Evolutionary conservation across 2,888 invertebrate genomes (phyloP).

Genomic region (Hedya salicella): DNA sequence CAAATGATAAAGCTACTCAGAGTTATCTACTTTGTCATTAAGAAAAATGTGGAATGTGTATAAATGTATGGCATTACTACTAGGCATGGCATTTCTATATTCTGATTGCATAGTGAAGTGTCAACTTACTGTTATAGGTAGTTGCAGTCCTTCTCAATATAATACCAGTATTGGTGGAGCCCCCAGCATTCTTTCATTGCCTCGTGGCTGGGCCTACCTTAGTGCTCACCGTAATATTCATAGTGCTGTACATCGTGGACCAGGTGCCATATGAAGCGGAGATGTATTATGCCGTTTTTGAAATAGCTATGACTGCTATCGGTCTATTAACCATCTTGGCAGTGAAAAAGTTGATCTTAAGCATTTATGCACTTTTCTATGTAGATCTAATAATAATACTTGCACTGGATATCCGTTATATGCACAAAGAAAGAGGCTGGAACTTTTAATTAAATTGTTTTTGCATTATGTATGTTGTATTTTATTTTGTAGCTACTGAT

Average conservation of each 20-base stretch:
- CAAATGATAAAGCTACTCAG: no score
- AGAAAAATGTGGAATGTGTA: no score
- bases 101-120: conserved; percentile 45
- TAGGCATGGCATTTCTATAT: neutral
- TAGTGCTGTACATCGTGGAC: conserved; percentile 77
- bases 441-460: conserved; percentile 54
- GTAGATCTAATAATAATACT: conserved; percentile 73
- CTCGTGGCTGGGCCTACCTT: conserved; percentile 75
- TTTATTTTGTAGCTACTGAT: conserved; percentile 37
- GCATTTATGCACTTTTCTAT: conserved; percentile 74
- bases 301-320: conserved; percentile 57
- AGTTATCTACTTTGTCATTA: no score
- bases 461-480: conserved; percentile 4
- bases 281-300: conserved; percentile 66
- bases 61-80: no score
- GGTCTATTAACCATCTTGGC: conserved; percentile 60
- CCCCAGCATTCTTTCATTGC: conserved; percentile 67
- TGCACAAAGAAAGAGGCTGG: conserved; percentile 70
- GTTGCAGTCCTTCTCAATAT: conserved; percentile 77
- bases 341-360: conserved; percentile 62
- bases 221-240: conserved; percentile 69
- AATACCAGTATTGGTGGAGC: conserved; percentile 73
- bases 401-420: conserved; percentile 68
- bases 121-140: conserved; percentile 80
- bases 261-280: conserved; percentile 76